These are phyloP conservation scores for Sycophila texana DNA, from an alignment of 2,888 invertebrate genomes.

Conservation along the genomic window DNA sequence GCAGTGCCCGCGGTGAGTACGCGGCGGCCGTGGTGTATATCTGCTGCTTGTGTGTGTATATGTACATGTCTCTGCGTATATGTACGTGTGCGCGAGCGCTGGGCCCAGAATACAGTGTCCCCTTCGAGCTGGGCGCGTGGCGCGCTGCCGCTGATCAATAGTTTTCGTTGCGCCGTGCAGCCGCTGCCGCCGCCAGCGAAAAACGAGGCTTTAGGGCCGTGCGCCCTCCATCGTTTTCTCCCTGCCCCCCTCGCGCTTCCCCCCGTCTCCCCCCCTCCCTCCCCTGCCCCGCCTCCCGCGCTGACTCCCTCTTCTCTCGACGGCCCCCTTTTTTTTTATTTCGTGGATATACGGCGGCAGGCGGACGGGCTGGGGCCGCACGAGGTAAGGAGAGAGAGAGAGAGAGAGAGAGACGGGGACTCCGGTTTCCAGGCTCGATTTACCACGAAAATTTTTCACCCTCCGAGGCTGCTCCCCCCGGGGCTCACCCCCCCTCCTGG, in stretches of 20 bases:
- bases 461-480: neutral
- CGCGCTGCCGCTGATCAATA: slow-evolving; percentile 52
- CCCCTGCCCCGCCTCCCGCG: slow-evolving; percentile 7
- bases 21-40: neutral
- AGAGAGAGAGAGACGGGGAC: slow-evolving; percentile 1
- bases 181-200: slow-evolving; percentile 2
- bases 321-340: slow-evolving; percentile 47
- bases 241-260: slow-evolving; percentile 12
- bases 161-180: slow-evolving; percentile 52
- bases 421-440: slow-evolving; percentile 22
- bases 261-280: slow-evolving; percentile 2
- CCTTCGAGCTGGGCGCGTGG: slow-evolving; percentile 43
- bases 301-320: neutral
- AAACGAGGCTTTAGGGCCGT: slow-evolving; percentile 55
- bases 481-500: slow-evolving; percentile 3
- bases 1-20: neutral
- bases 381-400: slow-evolving; percentile 22
- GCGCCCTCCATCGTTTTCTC: slow-evolving; percentile 49
- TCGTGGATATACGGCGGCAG: neutral
- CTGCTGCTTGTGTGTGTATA: too few species aligned
- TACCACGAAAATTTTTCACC: slow-evolving; percentile 32
- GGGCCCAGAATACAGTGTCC: slow-evolving; percentile 38
- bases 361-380: slow-evolving; percentile 20
- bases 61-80: neutral
- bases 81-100: neutral